phyloP scores from a whole-genome alignment of 2,797 vertebrate species.

The Limosa lapponica region DNA sequence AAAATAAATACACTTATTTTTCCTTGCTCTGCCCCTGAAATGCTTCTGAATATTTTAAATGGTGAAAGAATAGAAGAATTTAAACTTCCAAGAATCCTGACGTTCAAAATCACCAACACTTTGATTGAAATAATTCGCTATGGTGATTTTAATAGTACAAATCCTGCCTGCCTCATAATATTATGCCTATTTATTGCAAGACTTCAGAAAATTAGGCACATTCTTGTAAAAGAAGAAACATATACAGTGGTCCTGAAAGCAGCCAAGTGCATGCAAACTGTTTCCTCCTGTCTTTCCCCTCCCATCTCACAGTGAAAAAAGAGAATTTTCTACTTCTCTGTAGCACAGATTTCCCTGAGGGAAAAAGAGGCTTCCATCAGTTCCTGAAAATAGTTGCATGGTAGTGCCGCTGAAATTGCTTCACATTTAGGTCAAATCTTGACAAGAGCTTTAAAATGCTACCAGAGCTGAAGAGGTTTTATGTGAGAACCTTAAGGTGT shows the following conservation, averaged over 20 bases:
- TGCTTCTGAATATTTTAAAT: background rate
- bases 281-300: background rate
- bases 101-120: background rate
- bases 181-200: background rate
- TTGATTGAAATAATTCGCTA: background rate
- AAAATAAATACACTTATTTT: background rate
- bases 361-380: background rate
- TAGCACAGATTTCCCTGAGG: background rate
- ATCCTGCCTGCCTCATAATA: background rate
- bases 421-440: constrained; percentile 26
- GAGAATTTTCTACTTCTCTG: background rate
- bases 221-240: background rate
- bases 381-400: background rate
- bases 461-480: background rate
- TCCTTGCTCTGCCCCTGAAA: background rate
- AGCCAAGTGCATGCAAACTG: background rate
- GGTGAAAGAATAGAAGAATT: background rate
- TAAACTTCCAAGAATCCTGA: background rate
- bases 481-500: background rate
- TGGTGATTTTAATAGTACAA: background rate
- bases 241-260: background rate
- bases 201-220: background rate
- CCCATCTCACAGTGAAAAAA: constrained; percentile 17
- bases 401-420: background rate
- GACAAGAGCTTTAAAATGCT: background rate